Base-by-base conservation (phyloP, 2,888 invertebrate genomes). In the Lasioglossum pauxillum region DNA sequence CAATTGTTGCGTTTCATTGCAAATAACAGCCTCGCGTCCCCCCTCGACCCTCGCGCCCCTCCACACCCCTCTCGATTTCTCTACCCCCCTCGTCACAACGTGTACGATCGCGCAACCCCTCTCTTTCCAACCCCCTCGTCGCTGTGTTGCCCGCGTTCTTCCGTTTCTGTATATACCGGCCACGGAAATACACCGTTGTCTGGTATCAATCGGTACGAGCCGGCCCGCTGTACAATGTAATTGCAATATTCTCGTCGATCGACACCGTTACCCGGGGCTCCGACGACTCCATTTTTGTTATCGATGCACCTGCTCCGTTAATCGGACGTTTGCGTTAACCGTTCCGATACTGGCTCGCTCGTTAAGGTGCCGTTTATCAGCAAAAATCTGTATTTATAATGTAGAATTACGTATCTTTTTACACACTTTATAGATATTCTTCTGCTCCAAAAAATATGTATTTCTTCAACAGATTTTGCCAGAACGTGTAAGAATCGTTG, bases 1-100 rank as follows among this genome's bases (percentile, higher is more conserved):
- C 93, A 92, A 94, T 94, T 93, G 93, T 94, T 93, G 90, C 93
- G 93, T 92, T 92, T 93, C 92, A 92, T 92, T 93, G 93, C 92
- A 93, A 94, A 94, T 93, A 94, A 94, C 93, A 93, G 72, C 78
- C 57, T 64, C 77, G 57, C 78, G 31, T 71, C 57, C 85, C 75
- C 46, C 53, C 78, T 69, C 38, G 2, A 19, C 46, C 75, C 74
- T 35, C 16, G 69, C 5, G 16, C n/a, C 75, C 67, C 69, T n/a
- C 69, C 27, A 41, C 46, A 44, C 69, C 83, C n/a, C 60, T 16
- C 8, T 14, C 14, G 4, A 14, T 53, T 72, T 23, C 57, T 57
- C 75, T 12, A 23, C 75, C 76, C 46, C 44, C 31, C 31, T 7
- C 27, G 27, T 5, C 27, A 0, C 27, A 27, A 27, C 16, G 27